Evolutionary conservation across 1,140 invertebrate genomes (phyloP), one percentile per base, ranked within the genome.

Genomic region (Diorhabda elongata): DNA sequence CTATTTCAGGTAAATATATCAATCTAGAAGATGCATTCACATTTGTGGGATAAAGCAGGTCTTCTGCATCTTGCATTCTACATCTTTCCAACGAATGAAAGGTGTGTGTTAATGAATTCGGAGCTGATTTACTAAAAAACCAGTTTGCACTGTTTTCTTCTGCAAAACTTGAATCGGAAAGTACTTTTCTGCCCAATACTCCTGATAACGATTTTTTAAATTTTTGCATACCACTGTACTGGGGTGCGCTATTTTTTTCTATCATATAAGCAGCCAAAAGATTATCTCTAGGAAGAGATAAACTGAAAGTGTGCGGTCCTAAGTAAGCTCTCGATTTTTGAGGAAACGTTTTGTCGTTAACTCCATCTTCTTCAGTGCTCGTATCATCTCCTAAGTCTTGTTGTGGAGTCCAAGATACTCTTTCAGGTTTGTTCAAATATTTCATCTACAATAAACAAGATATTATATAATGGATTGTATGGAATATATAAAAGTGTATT

Each of bases 1-100:
- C 84, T 63, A 87, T 86, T 61, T 89, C 87, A 0, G 92, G 92
- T 44, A 94, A 83, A 80, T 94, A 94, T 89, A 94, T 92, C 5
- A 92, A 86, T 76, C 90, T 88, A 2, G 89, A 87, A 3, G 87
- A 86, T 63, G 85, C 84, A 11, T 73, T 58, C 60, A 66, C 68
- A 45, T 58, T 64, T 44, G 69, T 66, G 67, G 69, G 26, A 42
- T 70, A 62, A 47, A 69, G 45, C 3, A 69, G 66, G 11, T 69
- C 67, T 45, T 63, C 47, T 8, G 47, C 45, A 43, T 75, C 72
- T 62, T 75, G 71, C 4, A 71, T 60, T 61, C 74, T 67, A 61
- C 71, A 69, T 9, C 70, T 69, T 68, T 80, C 79, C 56, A 77
- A 69, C 2, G 78, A 78, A 68, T 75, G 77, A 78, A 69, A 79